Evolutionary conservation across 1,140 invertebrate species (phyloP).

Genomic region (Zaprionus inermis): DNA sequence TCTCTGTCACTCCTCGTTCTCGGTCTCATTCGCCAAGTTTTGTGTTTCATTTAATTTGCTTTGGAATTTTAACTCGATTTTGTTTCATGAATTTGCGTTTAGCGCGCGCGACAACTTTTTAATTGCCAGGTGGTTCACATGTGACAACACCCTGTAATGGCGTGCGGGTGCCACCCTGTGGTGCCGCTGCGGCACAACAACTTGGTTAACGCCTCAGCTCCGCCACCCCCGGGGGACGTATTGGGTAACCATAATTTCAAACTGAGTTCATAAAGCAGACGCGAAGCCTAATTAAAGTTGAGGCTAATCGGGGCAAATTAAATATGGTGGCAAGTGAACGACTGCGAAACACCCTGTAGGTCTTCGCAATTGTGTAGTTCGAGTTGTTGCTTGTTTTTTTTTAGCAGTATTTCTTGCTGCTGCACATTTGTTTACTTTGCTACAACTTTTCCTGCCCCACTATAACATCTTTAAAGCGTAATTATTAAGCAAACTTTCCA

Average conservation of each 20-base stretch:
- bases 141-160: conserved; percentile 6
- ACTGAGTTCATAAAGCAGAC: conserved; percentile 28
- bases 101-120: conserved; percentile 68
- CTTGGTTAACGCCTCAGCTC: not conserved
- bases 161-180: not conserved
- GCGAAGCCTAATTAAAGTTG: conserved; percentile 22
- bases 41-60: conserved; percentile 69
- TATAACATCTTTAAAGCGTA: no score
- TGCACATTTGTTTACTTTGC: no score
- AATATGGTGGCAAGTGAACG: not conserved
- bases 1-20: not conserved
- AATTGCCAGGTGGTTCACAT: conserved; percentile 66
- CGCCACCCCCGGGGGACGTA: not conserved
- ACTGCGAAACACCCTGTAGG: not conserved
- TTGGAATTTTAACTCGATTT: conserved; percentile 69
- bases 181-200: not conserved
- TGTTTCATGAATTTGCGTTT: conserved; percentile 48
- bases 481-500: no score
- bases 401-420: no score
- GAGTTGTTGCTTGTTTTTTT: no score
- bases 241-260: conserved; percentile 27
- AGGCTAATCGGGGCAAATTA: conserved; percentile 10
- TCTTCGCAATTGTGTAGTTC: no score
- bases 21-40: conserved; percentile 47
- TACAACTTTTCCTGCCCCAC: no score